Evolutionary conservation across 1,140 invertebrate genomes (phyloP), one percentile per base, ranked within the genome.

Genomic region (Ganaspis sp.): DNA sequence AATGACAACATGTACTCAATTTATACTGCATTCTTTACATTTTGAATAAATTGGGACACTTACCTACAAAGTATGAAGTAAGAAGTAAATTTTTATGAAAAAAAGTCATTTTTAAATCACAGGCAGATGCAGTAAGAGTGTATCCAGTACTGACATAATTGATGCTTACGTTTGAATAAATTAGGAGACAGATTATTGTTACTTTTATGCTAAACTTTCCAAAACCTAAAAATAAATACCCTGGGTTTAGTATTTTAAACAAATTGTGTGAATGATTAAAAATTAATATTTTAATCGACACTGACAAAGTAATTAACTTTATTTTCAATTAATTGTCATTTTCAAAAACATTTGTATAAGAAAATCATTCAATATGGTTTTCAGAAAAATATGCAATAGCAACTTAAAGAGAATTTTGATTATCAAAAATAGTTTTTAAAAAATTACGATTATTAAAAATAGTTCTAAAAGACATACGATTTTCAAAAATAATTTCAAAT

Each of bases 201-300:
- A 64, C 58, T 64, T 64, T 64, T 26, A 64, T 15, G 11, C 21
- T 64, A n/a, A 64, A 64, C 23, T 64, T 64, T n/a, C 58, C 26
- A n/a, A 64, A 64, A 29, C 58, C 26, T 64, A 64, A 17, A 34
- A 34, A 34, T 34, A 2, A 34, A 34, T 34, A 3, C 29, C 29
- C 2, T 6, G 2, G 29, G 6, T 3, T 34, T 34, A 34, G 2
- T 34, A 34, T 34, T 34, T 34, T 34, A 34, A 34, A 34, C 29
- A 6, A 34, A 34, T 34, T 19, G n/a, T 5, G 15, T 17, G n/a
- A n/a, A n/a, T n/a, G n/a, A n/a, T 17, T 49, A 17, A 49, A 0
- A 42, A 49, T 8, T 12, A n/a, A n/a, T 12, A 42, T 42, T 12
- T 9, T 15, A 42, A 42, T 1, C 9, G 15, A 15, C n/a, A n/a